Evolutionary conservation across 2,797 vertebrate species (phyloP).

Genomic region (Eulemur coronatus): DNA sequence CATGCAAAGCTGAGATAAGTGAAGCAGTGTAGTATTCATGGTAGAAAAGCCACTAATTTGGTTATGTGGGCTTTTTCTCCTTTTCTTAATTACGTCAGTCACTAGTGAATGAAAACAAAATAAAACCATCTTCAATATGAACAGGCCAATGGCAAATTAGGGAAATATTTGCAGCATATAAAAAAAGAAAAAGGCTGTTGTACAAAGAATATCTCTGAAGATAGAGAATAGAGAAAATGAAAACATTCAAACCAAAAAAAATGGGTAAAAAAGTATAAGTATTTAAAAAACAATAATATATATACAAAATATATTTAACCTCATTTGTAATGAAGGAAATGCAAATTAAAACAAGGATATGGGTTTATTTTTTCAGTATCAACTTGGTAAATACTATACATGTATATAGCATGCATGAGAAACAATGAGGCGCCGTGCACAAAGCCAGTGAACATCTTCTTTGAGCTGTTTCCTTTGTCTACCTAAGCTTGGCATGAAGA

Average conservation of each 20-base stretch:
- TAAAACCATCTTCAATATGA: background rate
- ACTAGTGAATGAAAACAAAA: background rate
- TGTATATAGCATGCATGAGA: background rate
- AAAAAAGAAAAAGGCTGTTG: background rate
- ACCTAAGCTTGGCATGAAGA: background rate
- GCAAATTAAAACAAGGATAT: background rate
- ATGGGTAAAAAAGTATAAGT: background rate
- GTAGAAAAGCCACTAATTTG: background rate
- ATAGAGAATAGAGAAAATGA: background rate
- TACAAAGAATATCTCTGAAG: background rate
- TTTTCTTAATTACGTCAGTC: background rate
- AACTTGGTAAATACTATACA: background rate
- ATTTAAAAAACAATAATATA: background rate
- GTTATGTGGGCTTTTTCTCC: background rate
- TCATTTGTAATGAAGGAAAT: slow-evolving; percentile 18
- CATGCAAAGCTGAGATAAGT: background rate
- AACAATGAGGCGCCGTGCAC: background rate
- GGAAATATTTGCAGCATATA: background rate
- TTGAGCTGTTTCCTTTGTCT: background rate
- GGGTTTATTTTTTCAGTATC: background rate
- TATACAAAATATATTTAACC: background rate
- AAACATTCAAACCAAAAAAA: background rate
- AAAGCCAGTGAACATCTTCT: background rate
- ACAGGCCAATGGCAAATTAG: background rate
- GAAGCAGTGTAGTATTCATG: background rate